A percentile compares a stretch with the other conserved stretches of the same genome.
Evolutionary conservation across 2,113 vertebrate genomes (phyloP).

Genomic region (Aplodontia rufa): DNA sequence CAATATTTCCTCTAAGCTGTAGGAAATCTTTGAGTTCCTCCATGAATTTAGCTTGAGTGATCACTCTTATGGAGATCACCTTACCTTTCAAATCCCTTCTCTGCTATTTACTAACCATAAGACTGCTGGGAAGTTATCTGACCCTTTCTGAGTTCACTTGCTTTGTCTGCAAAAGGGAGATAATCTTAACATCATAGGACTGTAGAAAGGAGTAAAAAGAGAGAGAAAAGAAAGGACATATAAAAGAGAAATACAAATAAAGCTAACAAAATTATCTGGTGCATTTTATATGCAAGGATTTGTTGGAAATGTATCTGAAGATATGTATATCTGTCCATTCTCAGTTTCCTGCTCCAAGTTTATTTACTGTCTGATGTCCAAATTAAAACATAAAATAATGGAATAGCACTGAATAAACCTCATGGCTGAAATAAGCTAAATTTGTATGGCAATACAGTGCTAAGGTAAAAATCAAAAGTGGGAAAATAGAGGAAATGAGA

Average conservation of each 20-base stretch:
- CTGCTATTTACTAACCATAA: not conserved
- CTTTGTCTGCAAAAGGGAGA: not conserved
- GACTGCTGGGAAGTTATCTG: not conserved
- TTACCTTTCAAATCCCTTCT: not conserved
- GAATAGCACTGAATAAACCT: not conserved
- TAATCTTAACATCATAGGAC: not conserved
- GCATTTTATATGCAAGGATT: not conserved
- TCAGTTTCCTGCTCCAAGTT: not conserved
- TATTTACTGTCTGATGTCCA: not conserved
- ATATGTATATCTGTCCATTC: not conserved
- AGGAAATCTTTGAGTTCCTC: not conserved
- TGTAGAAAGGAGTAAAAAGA: not conserved
- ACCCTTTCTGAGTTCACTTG: not conserved
- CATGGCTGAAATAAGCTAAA: not conserved
- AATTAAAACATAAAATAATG: not conserved
- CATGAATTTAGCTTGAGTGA: not conserved
- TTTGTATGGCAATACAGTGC: not conserved
- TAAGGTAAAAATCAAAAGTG: not conserved
- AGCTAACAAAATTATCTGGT: not conserved
- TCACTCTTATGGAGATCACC: not conserved
- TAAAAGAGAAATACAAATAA: not conserved
- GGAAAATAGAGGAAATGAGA: not conserved
- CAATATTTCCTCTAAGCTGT: not conserved
- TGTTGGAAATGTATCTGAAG: not conserved
- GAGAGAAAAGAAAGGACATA: not conserved